These are phyloP conservation scores for Ypsolopha scabrella DNA, from an alignment of 2,888 invertebrate species.

Conservation along the genomic window DNA sequence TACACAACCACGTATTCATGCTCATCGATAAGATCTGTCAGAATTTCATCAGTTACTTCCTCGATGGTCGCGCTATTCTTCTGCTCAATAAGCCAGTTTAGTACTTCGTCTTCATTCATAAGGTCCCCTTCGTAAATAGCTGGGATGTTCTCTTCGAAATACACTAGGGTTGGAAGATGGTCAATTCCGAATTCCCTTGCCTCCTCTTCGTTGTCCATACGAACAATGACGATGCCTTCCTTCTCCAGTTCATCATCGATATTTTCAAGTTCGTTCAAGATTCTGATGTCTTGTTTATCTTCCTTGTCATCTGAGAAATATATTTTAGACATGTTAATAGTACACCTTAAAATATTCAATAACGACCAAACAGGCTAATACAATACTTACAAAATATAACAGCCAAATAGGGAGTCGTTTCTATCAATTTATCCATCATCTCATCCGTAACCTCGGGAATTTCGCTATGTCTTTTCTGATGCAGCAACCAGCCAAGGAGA, in stretches of 20 bases:
- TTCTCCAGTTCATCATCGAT: constrained; percentile 92
- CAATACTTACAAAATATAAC: constrained; percentile 91
- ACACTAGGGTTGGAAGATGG: constrained; percentile 86
- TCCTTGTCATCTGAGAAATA: constrained; percentile 83
- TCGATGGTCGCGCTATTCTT: constrained; percentile 93
- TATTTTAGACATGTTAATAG: background rate
- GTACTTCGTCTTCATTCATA: constrained; percentile 91
- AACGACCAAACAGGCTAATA: constrained; percentile 17
- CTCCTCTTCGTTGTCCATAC: constrained; percentile 90
- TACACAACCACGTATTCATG: constrained; percentile 95
- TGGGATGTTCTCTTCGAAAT: constrained; percentile 93
- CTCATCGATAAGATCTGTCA: constrained; percentile 86
- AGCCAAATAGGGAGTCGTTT: constrained; percentile 83
- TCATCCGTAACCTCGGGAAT: constrained; percentile 94
- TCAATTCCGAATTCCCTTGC: constrained; percentile 93
- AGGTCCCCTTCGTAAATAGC: constrained; percentile 92
- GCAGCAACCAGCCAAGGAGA: constrained; percentile 88
- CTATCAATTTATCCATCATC: constrained; percentile 92
- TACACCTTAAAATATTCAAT: background rate
- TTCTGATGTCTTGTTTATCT: constrained; percentile 88
- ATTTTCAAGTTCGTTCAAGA: constrained; percentile 90
- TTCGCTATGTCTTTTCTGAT: constrained; percentile 91
- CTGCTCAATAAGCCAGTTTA: constrained; percentile 90
- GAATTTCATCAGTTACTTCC: constrained; percentile 93
- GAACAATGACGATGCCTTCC: constrained; percentile 90